Conservation (phyloP, 2,888 invertebrate species). For the Zele albiditarsus region DNA sequence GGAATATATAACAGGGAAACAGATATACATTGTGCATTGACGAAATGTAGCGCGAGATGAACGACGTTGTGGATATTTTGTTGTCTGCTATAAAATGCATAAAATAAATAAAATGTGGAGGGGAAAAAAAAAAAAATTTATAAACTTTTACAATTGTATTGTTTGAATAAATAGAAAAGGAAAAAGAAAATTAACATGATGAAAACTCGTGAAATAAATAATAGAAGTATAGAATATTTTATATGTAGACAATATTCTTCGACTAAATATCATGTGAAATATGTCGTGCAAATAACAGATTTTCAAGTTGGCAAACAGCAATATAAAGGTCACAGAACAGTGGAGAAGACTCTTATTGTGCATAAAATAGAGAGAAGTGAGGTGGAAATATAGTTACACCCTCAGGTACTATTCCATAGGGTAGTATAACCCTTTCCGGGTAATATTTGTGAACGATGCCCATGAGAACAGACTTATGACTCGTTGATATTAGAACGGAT, state of each 20-base stretch:
- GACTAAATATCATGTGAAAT: background rate
- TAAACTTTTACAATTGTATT: background rate
- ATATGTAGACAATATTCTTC: too few relatives aligned
- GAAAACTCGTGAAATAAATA: background rate
- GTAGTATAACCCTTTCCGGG: conserved; percentile 69
- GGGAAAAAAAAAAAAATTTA: background rate
- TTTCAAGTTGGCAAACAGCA: conserved; percentile 55
- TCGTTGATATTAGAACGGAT: conserved; percentile 68
- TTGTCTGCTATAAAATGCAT: conserved; percentile 60
- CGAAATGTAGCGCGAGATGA: conserved; percentile 54
- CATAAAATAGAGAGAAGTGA: conserved; percentile 10
- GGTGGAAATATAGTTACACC: conserved; percentile 61
- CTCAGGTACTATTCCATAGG: conserved; percentile 68
- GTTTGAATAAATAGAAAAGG: background rate
- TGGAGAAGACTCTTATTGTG: conserved; percentile 8
- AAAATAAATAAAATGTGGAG: conserved; percentile 49
- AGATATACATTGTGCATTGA: conserved; percentile 56
- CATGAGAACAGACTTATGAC: conserved; percentile 63
- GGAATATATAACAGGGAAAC: background rate
- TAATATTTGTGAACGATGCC: conserved; percentile 71
- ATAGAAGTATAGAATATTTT: background rate
- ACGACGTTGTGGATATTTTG: background rate
- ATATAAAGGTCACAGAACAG: conserved; percentile 50
- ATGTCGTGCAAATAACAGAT: background rate
- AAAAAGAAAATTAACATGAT: background rate